Base-by-base conservation (phyloP, 1,140 invertebrate genomes). In the Adelges cooleyi region DNA sequence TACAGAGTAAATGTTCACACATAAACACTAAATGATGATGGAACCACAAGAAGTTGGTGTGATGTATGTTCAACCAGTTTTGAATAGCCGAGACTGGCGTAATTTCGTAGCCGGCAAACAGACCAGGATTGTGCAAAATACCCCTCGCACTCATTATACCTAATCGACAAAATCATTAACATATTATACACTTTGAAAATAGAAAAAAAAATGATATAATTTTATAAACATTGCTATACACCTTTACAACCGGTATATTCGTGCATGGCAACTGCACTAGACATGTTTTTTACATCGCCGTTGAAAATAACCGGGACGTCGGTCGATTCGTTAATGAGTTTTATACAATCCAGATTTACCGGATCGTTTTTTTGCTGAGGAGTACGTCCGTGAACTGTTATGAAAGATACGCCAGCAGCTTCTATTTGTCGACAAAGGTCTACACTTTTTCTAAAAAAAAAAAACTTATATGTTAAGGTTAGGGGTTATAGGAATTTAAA, bases 21-120 rank as follows among this genome's bases (percentile, higher is more conserved):
- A 97, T 97, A 73, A 92, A 94, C 48, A 91, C 88, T 53, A 96
- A 79, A 78, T 96, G 93, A 74, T 95, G 90, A 77, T 96, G 93
- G 72, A 95, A 92, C 73, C 81, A 85, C 65, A 69, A 86, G 81
- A 76, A 92, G 93, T 40, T 80, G 79, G 69, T 84, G 62, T 69
- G 78, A 74, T 78, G 80, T 49, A 95, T 83, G 70, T 86, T 78
- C 67, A 97, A 77, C 93, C 93, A 98, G 49, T 91, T 80, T 77
- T 86, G 82, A 9, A 98, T 74, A 77, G 92, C 95, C 49, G 79
- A 75, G 2, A 84, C 44, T 0, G 92, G 86, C 13, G 92, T 95
- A 25, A 72, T 75, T 67, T 72, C 70, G 51, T 76, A 74, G 20
- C 88, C 88, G 65, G 81, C 79, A 77, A 90, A 98, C 66, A 98